A percentile compares a stretch with the other conserved stretches of the same genome.
These are phyloP conservation scores for Branchinecta lynchi DNA, from an alignment of 1,140 invertebrate genomes.

Conservation along the genomic window DNA sequence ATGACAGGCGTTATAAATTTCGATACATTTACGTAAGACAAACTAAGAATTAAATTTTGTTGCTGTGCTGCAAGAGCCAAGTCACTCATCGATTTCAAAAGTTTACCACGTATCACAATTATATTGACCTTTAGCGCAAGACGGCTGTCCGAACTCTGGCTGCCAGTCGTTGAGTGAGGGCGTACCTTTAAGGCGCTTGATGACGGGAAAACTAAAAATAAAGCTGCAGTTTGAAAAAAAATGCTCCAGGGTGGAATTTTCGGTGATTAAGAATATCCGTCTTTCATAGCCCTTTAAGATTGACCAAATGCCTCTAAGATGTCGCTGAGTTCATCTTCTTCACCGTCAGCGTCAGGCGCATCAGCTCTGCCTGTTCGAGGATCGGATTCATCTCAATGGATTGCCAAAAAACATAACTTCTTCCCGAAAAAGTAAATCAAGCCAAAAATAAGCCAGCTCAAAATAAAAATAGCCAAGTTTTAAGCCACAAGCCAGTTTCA, in stretches of 20 bases:
- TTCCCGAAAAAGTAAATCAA: no score
- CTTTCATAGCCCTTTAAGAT: constrained; percentile 9
- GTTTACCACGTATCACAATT: no score
- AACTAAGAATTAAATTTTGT: constrained; percentile 3
- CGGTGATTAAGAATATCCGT: constrained; percentile 6
- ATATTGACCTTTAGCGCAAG: no score
- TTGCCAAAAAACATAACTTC: no score
- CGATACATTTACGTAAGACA: constrained; percentile 2
- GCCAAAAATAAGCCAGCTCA: no score
- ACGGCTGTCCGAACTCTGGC: no score
- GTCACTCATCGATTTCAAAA: no score
- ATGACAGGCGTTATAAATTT: constrained; percentile 6
- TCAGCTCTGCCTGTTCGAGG: neutral
- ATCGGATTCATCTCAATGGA: no score
- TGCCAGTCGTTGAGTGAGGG: constrained; percentile 1
- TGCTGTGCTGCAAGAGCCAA: constrained; percentile 1
- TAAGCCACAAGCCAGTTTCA: no score
- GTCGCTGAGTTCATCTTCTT: constrained; percentile 5
- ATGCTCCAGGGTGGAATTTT: constrained; percentile 5
- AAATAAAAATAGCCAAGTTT: no score
- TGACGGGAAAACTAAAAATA: constrained; percentile 1
- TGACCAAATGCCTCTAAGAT: constrained; percentile 6
- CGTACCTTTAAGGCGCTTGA: neutral
- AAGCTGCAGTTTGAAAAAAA: neutral
- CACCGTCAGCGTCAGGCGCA: constrained; percentile 7